phyloP scores from a whole-genome alignment of 2,797 vertebrate genomes.

The Podarcis siculus region DNA sequence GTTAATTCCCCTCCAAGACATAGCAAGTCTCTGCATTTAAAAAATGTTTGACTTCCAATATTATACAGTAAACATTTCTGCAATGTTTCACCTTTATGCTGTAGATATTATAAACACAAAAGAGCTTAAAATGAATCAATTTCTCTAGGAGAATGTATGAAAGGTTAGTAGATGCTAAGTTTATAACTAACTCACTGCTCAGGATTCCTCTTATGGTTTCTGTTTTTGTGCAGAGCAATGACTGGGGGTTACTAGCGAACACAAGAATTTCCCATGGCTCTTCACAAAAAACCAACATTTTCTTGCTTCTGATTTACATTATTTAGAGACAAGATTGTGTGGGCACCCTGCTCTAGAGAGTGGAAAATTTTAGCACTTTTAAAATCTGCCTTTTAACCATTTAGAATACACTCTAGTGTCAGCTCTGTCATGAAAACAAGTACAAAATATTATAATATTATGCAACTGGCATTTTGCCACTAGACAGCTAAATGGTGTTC shows the following conservation, averaged over 20 bases:
- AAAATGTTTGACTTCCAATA: background rate
- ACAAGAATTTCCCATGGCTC: constrained; percentile 43
- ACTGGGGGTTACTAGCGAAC: constrained; percentile 57
- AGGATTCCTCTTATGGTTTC: constrained; percentile 67
- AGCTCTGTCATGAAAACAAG: constrained; percentile 29
- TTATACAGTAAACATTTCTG: background rate
- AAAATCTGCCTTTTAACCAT: constrained; percentile 39
- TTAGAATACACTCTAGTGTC: constrained; percentile 12
- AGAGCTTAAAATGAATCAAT: constrained; percentile 59
- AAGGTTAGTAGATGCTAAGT: constrained; percentile 66
- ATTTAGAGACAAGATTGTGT: constrained; percentile 50
- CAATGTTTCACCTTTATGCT: background rate
- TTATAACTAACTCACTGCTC: constrained; percentile 65
- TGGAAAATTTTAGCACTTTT: background rate
- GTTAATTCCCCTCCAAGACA: background rate
- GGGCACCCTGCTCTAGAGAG: background rate
- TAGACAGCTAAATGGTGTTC: background rate
- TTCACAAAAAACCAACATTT: constrained; percentile 31
- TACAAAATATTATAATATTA: background rate
- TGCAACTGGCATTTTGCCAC: background rate
- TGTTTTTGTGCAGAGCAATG: constrained; percentile 47
- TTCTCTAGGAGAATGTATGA: constrained; percentile 61
- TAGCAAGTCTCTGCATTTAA: background rate
- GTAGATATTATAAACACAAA: constrained; percentile 12
- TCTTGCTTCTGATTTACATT: constrained; percentile 38